phyloP scores from a whole-genome alignment of 1,140 invertebrate species.

The Drosophila auraria region DNA sequence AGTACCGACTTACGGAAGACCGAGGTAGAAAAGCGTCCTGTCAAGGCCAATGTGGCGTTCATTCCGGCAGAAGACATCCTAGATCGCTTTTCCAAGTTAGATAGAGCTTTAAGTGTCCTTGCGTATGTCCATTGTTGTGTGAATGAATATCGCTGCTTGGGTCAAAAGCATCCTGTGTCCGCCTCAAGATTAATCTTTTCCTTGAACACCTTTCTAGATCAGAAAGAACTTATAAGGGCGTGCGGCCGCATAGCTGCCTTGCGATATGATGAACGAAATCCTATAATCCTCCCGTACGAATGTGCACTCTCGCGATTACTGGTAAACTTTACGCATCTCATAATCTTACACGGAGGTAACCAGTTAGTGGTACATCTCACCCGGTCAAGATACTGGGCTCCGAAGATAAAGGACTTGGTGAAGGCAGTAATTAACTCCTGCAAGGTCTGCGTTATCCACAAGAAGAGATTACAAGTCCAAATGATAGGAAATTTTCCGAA shows the following conservation, averaged over 20 bases:
- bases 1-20: no score
- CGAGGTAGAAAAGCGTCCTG: no score
- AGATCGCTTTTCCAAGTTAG: no score
- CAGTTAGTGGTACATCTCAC: neutral
- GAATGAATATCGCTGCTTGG: neutral
- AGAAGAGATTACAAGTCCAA: no score
- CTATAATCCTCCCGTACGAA: no score
- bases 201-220: constrained; percentile 2
- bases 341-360: constrained; percentile 6
- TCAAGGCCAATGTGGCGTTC: no score
- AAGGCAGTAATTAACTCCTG: constrained; percentile 1
- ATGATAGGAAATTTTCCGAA: no score
- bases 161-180: neutral
- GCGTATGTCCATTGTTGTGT: neutral
- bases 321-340: constrained; percentile 4
- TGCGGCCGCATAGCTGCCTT: neutral
- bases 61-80: no score
- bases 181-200: neutral
- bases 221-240: neutral
- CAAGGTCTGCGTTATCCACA: no score
- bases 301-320: no score
- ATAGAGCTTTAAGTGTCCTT: neutral
- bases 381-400: constrained; percentile 5
- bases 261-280: no score
- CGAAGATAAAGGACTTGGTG: neutral